Percentiles rank a stretch among this genome's conserved stretches.
Conservation (phyloP, 2,113 vertebrate genomes). For the Cygnus buccinator region DNA sequence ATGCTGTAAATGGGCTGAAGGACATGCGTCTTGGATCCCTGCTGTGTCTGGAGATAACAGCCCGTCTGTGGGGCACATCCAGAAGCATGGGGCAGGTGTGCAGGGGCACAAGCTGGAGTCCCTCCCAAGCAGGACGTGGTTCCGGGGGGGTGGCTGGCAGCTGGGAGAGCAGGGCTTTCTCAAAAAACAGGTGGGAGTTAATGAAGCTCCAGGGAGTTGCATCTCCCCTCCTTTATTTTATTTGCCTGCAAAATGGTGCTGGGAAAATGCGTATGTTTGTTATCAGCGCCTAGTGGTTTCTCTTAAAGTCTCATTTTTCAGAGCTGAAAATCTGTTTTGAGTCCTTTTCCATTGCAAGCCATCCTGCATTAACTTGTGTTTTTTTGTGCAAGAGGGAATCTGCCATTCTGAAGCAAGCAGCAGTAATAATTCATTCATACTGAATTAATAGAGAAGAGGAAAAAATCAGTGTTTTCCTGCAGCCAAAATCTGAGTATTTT, state of each 20-base stretch:
- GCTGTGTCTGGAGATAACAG: background rate
- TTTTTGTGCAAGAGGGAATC: background rate
- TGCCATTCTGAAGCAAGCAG: background rate
- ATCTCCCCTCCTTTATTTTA: background rate
- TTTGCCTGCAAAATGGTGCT: background rate
- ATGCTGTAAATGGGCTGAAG: background rate
- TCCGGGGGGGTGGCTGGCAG: background rate
- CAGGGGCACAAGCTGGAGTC: background rate
- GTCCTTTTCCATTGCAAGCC: background rate
- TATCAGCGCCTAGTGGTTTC: background rate
- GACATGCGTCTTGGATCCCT: background rate
- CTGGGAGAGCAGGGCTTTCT: background rate
- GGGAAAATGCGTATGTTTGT: accelerated
- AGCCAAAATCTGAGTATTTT: background rate
- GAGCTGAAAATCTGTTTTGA: background rate
- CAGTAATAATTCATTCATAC: background rate
- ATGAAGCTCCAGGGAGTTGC: background rate
- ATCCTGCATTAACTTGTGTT: background rate
- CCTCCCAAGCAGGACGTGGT: background rate
- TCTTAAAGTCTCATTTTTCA: accelerated
- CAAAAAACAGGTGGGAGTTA: background rate
- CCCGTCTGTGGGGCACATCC: too few relatives aligned
- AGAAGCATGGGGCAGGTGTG: background rate
- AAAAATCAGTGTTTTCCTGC: background rate
- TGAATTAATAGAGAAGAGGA: background rate